Percentiles rank a stretch among this genome's conserved stretches.
These are phyloP conservation scores for Buathra laborator DNA, from an alignment of 2,888 invertebrate genomes.

Conservation along the genomic window DNA sequence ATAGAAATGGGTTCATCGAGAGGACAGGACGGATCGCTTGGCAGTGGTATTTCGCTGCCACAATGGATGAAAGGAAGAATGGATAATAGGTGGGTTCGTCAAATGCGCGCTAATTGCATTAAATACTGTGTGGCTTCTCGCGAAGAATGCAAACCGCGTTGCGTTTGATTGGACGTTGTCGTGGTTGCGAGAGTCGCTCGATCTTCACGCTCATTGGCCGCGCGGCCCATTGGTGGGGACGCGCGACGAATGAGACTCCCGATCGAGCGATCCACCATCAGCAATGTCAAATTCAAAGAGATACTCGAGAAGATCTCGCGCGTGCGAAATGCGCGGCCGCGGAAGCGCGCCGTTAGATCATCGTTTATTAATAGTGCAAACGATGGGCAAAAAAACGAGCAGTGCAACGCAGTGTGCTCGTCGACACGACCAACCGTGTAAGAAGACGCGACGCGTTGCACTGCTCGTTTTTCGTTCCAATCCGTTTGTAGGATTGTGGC, in stretches of 20 bases:
- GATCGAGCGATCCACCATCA: too few species aligned
- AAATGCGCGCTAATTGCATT: background rate
- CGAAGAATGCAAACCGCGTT: background rate
- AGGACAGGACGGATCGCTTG: conserved; percentile 80
- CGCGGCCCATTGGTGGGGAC: too few species aligned
- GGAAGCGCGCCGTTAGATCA: background rate
- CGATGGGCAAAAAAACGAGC: background rate
- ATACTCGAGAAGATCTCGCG: too few species aligned
- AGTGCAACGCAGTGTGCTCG: too few species aligned
- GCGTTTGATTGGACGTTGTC: too few species aligned
- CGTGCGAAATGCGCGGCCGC: background rate
- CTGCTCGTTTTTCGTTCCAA: background rate
- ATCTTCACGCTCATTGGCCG: background rate
- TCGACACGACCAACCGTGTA: too few species aligned
- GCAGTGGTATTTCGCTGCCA: conserved; percentile 88
- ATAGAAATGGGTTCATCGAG: conserved; percentile 80
- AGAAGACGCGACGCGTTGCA: background rate
- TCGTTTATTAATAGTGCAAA: conserved; percentile 13
- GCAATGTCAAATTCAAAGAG: too few species aligned
- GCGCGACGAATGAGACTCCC: too few species aligned
- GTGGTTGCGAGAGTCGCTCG: background rate
- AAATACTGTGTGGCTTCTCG: background rate
- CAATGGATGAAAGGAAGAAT: conserved; percentile 92
- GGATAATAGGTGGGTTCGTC: conserved; percentile 85
- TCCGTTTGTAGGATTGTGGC: background rate